Base-by-base conservation (phyloP, 2,888 invertebrate genomes). In the Gari tellinella region DNA sequence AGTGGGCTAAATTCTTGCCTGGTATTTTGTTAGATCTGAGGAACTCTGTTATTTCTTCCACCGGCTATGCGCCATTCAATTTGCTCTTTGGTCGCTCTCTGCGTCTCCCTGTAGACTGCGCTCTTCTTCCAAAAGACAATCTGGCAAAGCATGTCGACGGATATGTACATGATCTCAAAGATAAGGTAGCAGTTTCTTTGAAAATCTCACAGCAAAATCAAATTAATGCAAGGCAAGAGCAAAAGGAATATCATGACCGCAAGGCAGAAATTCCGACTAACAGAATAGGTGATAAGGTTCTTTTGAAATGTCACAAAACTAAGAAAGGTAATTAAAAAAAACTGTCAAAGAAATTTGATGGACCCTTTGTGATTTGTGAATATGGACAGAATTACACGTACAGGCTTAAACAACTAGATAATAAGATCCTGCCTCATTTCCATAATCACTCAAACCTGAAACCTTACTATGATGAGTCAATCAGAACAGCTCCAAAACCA, bases 1-100 rank as follows among this genome's bases (percentile, higher is more conserved):
- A 72, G 25, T 78, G 75, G 77, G 60, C 67, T 17, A 38, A 49
- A 2, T 23, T 67, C 3, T 19, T 75, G 15, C 63, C 72, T 14
- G 61, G 69, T 48, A 56, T 77, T n/a, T 52, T 75, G 61, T 75
- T 78, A 69, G 72, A 72, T 4, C 66, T 72, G 41, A 31, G 66
- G 15, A 41, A 43, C 8, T 37, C 52, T 2, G 4, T 52, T 58
- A 15, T 51, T 43, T 8, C 41, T 40, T n/a, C 26, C 17, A 63
- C 53, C 10, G 45, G 53, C 1, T 31, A 37, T 14, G 19, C 43
- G 12, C 64, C 56, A 5, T 56, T 37, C 38, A 21, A 55, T 21
- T 1, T 64, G 15, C n/a, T 64, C 5, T 56, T 64, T 64, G 64
- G 64, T n/a, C 55, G 38, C 23, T 38, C 55, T 17, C 48, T 64